Conservation (phyloP, 2,797 vertebrate species). For the Enoplosus armatus region DNA sequence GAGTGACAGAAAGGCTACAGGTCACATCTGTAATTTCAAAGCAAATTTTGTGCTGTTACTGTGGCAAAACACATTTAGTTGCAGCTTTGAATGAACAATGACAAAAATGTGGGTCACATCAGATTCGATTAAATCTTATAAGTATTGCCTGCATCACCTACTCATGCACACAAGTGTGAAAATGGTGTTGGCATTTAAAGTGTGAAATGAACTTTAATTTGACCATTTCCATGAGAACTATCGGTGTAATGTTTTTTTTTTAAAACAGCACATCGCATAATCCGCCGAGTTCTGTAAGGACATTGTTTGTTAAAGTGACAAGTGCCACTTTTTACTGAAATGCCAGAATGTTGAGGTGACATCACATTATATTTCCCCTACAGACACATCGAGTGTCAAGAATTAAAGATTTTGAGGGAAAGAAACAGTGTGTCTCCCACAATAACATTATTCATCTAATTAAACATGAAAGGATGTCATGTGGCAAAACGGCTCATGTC, state of each 20-base stretch:
- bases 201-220: background rate
- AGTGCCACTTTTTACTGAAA: background rate
- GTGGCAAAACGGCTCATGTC: constrained; percentile 36
- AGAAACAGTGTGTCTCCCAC: constrained; percentile 23
- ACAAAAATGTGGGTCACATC: constrained; percentile 5
- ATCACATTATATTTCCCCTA: background rate
- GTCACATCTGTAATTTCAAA: background rate
- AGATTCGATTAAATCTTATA: background rate
- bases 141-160: background rate
- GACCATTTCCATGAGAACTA: background rate
- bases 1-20: background rate
- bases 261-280: background rate
- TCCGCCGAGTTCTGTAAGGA: background rate
- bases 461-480: constrained; percentile 49
- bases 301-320: background rate
- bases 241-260: background rate
- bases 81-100: background rate
- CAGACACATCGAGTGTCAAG: background rate
- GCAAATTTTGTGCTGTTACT: background rate
- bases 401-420: constrained; percentile 14
- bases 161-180: background rate
- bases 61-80: background rate
- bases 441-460: constrained; percentile 37
- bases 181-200: background rate
- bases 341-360: no score